phyloP scores from a whole-genome alignment of 1,140 invertebrate genomes.

The Drosophila ohnishii region DNA sequence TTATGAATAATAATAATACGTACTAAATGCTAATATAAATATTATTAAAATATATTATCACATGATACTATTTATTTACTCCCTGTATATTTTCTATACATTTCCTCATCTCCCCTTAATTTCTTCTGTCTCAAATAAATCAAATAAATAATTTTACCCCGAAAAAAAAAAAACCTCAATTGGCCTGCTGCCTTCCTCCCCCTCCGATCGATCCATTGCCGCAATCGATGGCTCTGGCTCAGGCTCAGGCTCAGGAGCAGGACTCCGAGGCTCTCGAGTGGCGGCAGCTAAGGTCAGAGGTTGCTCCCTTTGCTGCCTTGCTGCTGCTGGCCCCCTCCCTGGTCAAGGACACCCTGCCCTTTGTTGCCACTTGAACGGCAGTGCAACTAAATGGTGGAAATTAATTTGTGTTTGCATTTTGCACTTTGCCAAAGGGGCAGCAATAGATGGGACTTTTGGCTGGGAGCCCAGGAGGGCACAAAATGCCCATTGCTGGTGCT shows the following conservation, averaged over 20 bases:
- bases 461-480: neutral
- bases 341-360: constrained; percentile 31
- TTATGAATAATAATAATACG: no score
- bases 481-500: neutral
- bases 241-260: neutral
- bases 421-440: constrained; percentile 5
- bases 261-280: neutral
- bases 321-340: neutral
- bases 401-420: constrained; percentile 40
- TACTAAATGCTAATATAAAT: no score
- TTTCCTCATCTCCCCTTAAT: neutral
- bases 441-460: constrained; percentile 1
- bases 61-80: no score
- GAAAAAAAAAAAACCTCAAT: neutral
- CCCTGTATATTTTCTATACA: neutral
- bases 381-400: constrained; percentile 45
- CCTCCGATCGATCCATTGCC: neutral
- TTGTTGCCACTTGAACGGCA: constrained; percentile 23
- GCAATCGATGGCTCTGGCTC: neutral
- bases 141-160: neutral
- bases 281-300: constrained; percentile 30
- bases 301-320: constrained; percentile 4
- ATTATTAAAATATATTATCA: no score
- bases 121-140: neutral
- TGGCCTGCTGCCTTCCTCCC: neutral